phyloP scores from a whole-genome alignment of 2,797 vertebrate genomes.

The Sebastes diaconus region DNA sequence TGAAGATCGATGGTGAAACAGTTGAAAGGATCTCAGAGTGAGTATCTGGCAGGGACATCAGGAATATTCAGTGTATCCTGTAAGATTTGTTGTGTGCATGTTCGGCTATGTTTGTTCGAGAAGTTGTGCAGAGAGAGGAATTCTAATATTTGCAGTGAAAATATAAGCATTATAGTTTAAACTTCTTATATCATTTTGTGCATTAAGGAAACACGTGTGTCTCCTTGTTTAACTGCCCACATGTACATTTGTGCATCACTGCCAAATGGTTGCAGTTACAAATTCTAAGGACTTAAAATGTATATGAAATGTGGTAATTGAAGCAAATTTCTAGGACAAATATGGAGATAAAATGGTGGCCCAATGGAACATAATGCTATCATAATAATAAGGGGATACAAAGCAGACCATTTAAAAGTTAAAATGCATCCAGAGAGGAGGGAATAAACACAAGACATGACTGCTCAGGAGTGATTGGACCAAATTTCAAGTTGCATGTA shows the following conservation, averaged over 20 bases:
- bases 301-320: neutral
- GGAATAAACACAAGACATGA: neutral
- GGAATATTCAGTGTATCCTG: neutral
- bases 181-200: neutral
- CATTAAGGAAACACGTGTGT: neutral
- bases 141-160: neutral
- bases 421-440: neutral
- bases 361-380: neutral
- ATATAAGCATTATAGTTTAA: neutral
- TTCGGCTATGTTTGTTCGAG: neutral
- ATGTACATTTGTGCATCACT: neutral
- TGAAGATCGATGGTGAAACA: conserved; percentile 77
- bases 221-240: too few relatives aligned
- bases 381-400: neutral
- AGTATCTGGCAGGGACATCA: conserved; percentile 52
- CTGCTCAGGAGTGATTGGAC: neutral
- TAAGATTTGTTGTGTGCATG: neutral
- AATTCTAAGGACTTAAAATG: neutral
- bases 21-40: conserved; percentile 87
- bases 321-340: neutral
- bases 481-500: neutral
- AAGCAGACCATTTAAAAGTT: neutral
- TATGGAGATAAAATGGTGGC: neutral
- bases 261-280: neutral
- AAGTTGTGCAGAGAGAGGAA: neutral